Conservation (phyloP, 2,888 invertebrate species). For the Tenthredo scrophulariae region DNA sequence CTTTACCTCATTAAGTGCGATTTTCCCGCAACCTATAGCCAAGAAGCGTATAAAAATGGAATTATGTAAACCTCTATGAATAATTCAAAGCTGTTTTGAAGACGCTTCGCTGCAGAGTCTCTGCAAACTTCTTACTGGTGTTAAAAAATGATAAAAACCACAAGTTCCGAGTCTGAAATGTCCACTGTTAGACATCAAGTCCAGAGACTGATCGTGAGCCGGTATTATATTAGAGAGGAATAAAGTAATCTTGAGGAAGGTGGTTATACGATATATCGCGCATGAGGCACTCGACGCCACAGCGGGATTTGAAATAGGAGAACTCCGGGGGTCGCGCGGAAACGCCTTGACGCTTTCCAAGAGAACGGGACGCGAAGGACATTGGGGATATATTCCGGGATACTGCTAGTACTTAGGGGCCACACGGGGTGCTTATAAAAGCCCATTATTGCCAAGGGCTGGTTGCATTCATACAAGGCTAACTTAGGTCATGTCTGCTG, state of each 20-base stretch:
- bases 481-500: neutral
- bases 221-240: neutral
- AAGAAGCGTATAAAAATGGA: neutral
- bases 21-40: neutral
- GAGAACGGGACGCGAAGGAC: conserved; percentile 13
- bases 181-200: neutral
- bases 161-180: neutral
- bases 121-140: neutral
- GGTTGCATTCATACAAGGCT: neutral
- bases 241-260: neutral
- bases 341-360: conserved; percentile 22
- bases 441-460: conserved; percentile 45
- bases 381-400: conserved; percentile 42
- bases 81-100: conserved; percentile 7
- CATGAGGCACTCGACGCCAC: conserved; percentile 25
- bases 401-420: conserved; percentile 43
- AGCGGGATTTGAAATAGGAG: conserved; percentile 35
- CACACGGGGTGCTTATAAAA: conserved; percentile 51
- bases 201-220: neutral
- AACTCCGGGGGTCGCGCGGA: conserved; percentile 20
- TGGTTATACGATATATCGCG: conserved; percentile 8
- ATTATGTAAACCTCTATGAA: conserved; percentile 10
- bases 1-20: neutral
- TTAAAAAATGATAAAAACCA: conserved; percentile 3
- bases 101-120: neutral